A percentile compares a stretch with the other conserved stretches of the same genome.
These are phyloP conservation scores for Acleris literana DNA, from an alignment of 2,888 invertebrate species.

Conservation along the genomic window DNA sequence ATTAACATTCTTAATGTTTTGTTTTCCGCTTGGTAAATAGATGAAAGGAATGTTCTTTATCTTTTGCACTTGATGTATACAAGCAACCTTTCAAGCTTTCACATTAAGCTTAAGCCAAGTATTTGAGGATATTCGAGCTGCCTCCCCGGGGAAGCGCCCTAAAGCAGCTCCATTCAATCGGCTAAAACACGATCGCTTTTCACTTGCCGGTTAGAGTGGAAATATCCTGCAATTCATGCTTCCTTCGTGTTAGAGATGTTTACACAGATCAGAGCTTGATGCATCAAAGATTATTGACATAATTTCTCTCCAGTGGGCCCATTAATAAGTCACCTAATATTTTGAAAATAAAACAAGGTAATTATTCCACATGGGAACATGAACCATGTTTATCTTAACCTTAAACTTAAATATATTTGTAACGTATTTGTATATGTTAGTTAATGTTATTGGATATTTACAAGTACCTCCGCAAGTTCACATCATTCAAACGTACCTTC, in stretches of 20 bases:
- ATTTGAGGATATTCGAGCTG: constrained; percentile 1
- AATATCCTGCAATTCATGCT: not conserved
- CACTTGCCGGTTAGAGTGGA: not conserved
- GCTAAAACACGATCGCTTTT: constrained; percentile 3
- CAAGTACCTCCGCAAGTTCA: too few species aligned
- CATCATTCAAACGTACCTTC: too few species aligned
- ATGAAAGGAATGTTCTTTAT: not conserved
- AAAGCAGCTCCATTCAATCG: constrained; percentile 14
- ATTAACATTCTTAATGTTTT: not conserved
- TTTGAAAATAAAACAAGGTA: not conserved
- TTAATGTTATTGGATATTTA: too few species aligned
- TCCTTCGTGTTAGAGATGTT: not conserved
- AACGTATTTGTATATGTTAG: too few species aligned
- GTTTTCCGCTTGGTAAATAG: not conserved
- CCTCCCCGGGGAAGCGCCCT: constrained; percentile 15
- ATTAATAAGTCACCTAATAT: not conserved
- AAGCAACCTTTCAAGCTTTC: not conserved
- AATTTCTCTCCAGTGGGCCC: not conserved
- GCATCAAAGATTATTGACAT: not conserved
- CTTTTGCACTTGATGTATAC: not conserved
- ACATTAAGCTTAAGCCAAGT: not conserved
- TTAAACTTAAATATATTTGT: too few species aligned
- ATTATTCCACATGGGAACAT: too few species aligned
- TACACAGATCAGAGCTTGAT: not conserved
- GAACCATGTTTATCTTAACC: too few species aligned